Percentiles rank a stretch among this genome's conserved stretches.
These are phyloP conservation scores for Morpho deidamia DNA, from an alignment of 2,888 invertebrate species.

Conservation along the genomic window DNA sequence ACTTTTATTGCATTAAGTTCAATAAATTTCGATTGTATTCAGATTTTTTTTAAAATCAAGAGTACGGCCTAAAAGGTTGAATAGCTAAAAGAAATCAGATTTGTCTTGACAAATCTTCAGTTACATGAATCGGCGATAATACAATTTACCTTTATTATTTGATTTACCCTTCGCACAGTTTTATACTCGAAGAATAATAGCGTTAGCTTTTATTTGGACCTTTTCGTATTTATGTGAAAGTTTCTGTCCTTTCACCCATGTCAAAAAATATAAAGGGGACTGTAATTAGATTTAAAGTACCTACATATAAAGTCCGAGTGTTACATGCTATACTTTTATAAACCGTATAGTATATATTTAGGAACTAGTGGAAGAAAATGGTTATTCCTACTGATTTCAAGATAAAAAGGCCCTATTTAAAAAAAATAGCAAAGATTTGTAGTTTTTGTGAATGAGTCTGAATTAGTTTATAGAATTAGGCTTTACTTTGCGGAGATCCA, in stretches of 20 bases:
- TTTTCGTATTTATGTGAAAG: slow-evolving; percentile 29
- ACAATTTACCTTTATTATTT: slow-evolving; percentile 72
- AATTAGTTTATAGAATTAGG: no score
- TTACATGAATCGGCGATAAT: slow-evolving; percentile 59
- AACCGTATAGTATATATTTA: no score
- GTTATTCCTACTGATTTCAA: no score
- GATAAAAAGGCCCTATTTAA: no score
- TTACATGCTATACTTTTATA: not conserved
- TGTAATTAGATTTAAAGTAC: not conserved
- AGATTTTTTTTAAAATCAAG: no score
- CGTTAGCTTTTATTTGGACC: slow-evolving; percentile 41
- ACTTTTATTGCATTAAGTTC: no score
- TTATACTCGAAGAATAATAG: slow-evolving; percentile 60
- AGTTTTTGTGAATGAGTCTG: no score
- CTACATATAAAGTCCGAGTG: not conserved
- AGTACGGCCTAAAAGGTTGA: no score
- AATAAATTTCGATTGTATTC: no score
- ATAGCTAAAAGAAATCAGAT: slow-evolving; percentile 1
- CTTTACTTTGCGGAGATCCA: no score
- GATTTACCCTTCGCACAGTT: slow-evolving; percentile 66
- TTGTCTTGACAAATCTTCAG: slow-evolving; percentile 47
- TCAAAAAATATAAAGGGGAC: slow-evolving; percentile 2
- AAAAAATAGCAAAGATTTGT: no score
- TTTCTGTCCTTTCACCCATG: slow-evolving; percentile 8
- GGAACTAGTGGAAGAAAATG: no score